phyloP scores from a whole-genome alignment of 2,888 invertebrate species.

The Leucophenga montana region DNA sequence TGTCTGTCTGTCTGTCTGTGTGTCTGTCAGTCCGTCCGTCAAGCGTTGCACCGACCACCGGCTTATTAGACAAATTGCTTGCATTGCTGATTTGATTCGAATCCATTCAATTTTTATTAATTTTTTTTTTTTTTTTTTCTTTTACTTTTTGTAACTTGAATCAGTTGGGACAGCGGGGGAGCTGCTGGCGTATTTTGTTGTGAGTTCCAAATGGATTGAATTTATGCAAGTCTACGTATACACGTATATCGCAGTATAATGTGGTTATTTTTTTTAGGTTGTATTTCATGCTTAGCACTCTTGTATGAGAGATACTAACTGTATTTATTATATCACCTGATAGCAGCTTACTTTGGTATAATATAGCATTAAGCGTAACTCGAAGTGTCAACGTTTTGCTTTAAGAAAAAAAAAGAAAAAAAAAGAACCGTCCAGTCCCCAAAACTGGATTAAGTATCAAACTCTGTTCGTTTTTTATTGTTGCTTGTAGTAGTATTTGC shows the following conservation, averaged over 20 bases:
- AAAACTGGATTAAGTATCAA: constrained; percentile 14
- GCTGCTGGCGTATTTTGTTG: constrained; percentile 39
- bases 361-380: too few species aligned
- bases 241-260: too few species aligned
- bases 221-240: too few species aligned
- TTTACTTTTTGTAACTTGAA: background rate
- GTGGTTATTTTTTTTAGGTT: too few species aligned
- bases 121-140: background rate
- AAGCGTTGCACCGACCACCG: constrained; percentile 12
- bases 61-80: constrained; percentile 64
- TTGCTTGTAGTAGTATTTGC: constrained; percentile 6
- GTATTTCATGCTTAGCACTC: too few species aligned
- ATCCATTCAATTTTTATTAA: constrained; percentile 37
- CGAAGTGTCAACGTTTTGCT: too few species aligned
- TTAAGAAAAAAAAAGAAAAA: background rate
- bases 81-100: constrained; percentile 57
- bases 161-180: constrained; percentile 22
- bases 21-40: background rate
- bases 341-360: too few species aligned
- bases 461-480: background rate
- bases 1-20: constrained; percentile 17
- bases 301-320: too few species aligned
- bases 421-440: constrained; percentile 41
- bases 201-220: constrained; percentile 42
- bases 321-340: too few species aligned